Percentiles rank a stretch among this genome's conserved stretches.
Conservation (phyloP, 2,797 vertebrate species). For the Pterois miles region DNA sequence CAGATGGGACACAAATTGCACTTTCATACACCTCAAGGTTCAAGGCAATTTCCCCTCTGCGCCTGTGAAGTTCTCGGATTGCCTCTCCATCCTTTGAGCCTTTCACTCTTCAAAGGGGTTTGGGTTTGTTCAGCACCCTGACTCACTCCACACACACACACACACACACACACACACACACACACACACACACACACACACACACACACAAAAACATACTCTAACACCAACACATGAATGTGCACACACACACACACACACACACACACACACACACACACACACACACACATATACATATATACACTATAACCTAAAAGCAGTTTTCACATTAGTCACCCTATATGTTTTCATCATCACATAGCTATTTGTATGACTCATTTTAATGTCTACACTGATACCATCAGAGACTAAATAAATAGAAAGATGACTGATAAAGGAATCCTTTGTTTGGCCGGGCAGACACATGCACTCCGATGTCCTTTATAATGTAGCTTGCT, state of each 20-base stretch:
- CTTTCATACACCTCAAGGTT: constrained; percentile 87
- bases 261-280: constrained; percentile 10
- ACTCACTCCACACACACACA: constrained; percentile 55
- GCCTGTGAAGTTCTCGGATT: constrained; percentile 86
- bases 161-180: constrained; percentile 17
- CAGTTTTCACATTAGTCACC: constrained; percentile 43
- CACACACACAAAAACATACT: constrained; percentile 46
- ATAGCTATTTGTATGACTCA: constrained; percentile 39
- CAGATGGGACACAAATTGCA: constrained; percentile 89
- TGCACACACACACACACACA: background rate
- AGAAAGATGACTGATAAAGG: constrained; percentile 14
- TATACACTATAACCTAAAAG: constrained; percentile 29
- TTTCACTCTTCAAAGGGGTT: constrained; percentile 85
- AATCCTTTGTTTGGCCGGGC: constrained; percentile 23
- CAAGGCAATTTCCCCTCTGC: constrained; percentile 85
- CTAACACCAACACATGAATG: constrained; percentile 24
- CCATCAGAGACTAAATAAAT: constrained; percentile 47
- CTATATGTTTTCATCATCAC: constrained; percentile 45
- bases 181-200: background rate
- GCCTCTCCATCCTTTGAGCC: constrained; percentile 86
- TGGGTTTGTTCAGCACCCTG: constrained; percentile 77
- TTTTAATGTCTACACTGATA: constrained; percentile 38
- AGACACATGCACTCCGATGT: background rate
- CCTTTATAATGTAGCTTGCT: constrained; percentile 2
- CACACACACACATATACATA: constrained; percentile 10